Evolutionary conservation across 2,888 invertebrate species (phyloP).

Genomic region (Drosophila percnosoma): DNA sequence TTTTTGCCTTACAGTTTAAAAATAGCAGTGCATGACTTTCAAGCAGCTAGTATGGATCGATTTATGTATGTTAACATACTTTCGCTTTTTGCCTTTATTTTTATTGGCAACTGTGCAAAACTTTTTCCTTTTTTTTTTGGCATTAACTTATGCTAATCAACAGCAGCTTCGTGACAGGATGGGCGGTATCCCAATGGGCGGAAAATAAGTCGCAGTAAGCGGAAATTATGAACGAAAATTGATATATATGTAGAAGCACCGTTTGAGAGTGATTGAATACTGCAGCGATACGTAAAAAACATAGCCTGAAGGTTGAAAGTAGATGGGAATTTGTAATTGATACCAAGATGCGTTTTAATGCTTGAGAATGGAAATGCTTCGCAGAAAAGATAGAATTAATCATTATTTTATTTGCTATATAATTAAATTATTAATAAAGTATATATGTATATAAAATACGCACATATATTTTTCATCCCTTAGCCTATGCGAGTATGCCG

Average conservation of each 20-base stretch:
- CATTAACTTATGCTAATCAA: conserved; percentile 71
- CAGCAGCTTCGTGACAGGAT: conserved; percentile 49
- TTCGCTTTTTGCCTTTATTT: conserved; percentile 65
- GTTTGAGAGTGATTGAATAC: conserved; percentile 39
- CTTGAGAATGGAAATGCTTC: not conserved
- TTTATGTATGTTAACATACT: conserved; percentile 78
- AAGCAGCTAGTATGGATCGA: conserved; percentile 61
- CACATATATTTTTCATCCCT: not conserved
- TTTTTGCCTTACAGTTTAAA: conserved; percentile 59
- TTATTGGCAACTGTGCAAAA: conserved; percentile 55
- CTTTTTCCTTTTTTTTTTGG: conserved; percentile 33
- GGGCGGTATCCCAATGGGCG: not conserved
- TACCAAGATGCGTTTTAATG: not conserved
- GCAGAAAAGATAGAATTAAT: not conserved
- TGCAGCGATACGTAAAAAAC: not conserved
- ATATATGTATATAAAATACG: not conserved
- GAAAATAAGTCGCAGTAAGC: conserved; percentile 35
- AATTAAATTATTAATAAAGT: not conserved
- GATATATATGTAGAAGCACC: conserved; percentile 4
- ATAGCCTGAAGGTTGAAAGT: not conserved
- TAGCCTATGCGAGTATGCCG: not conserved
- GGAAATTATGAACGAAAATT: not conserved
- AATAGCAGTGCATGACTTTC: conserved; percentile 67
- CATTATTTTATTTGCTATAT: not conserved
- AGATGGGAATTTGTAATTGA: not conserved